Evolutionary conservation across 2,888 invertebrate species (phyloP).

Genomic region (Dioctria linearis): DNA sequence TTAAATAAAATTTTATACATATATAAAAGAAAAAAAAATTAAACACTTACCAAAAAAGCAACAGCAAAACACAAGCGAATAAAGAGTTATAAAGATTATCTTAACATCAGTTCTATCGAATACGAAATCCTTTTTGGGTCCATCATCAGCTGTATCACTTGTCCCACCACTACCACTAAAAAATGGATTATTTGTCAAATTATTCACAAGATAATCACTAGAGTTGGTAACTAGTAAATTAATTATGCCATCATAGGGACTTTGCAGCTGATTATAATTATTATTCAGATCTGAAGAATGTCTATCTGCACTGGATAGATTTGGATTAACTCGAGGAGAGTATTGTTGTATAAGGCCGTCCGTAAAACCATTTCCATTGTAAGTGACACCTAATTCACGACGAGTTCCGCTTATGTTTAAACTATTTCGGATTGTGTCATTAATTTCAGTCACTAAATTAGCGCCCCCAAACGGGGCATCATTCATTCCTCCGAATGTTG

Average conservation of each 20-base stretch:
- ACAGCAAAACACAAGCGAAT: conserved; percentile 84
- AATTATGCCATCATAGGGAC: conserved; percentile 11
- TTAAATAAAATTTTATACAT: too few relatives aligned
- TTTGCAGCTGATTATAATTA: background rate
- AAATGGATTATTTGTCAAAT: conserved; percentile 30
- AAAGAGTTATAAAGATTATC: conserved; percentile 82
- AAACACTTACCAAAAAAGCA: conserved; percentile 86
- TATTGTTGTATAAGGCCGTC: background rate
- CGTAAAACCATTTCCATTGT: conserved; percentile 4
- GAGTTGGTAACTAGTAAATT: conserved; percentile 38
- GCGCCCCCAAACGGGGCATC: conserved; percentile 12
- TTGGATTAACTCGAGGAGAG: too few relatives aligned
- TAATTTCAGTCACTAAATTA: conserved; percentile 25
- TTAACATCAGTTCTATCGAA: conserved; percentile 83
- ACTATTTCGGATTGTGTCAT: conserved; percentile 12
- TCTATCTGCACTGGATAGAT: background rate
- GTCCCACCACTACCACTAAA: conserved; percentile 59
- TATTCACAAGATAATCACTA: conserved; percentile 37
- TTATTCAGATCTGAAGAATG: background rate
- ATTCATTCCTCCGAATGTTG: conserved; percentile 22
- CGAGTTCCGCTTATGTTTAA: conserved; percentile 16
- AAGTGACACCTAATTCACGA: conserved; percentile 18
- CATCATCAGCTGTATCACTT: conserved; percentile 59
- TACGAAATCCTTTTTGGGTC: conserved; percentile 76
- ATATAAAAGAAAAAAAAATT: background rate